phyloP scores from a whole-genome alignment of 2,797 vertebrate species.

The Euthynnus affinis region DNA sequence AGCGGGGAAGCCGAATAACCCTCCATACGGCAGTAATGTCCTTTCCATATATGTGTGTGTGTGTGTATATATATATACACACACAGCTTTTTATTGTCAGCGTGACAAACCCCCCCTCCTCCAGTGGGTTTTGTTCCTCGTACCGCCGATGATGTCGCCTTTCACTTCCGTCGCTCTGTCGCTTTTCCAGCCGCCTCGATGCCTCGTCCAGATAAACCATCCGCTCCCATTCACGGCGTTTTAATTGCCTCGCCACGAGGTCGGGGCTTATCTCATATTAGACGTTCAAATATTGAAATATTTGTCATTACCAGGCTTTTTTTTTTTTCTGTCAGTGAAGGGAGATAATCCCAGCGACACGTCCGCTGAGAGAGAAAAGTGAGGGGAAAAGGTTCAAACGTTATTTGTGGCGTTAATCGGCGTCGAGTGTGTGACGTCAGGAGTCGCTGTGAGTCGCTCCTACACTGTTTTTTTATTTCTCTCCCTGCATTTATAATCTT shows the following conservation, averaged over 20 bases:
- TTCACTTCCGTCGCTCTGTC: slow-evolving; percentile 14
- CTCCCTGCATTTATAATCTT: too few species aligned
- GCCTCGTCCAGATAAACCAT: slow-evolving; percentile 47
- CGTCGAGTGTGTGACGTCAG: too few species aligned
- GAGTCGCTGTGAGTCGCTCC: too few species aligned
- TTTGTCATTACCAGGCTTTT: slow-evolving; percentile 49
- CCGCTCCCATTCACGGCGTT: slow-evolving; percentile 34
- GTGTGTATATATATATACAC: not conserved
- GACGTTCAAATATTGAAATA: slow-evolving; percentile 60
- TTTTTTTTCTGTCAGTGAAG: slow-evolving; percentile 12
- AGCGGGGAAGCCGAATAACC: slow-evolving; percentile 40
- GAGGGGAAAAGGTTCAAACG: too few species aligned
- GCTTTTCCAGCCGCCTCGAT: slow-evolving; percentile 30
- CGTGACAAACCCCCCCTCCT: slow-evolving; percentile 6
- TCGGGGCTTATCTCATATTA: slow-evolving; percentile 60
- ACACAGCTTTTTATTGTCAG: slow-evolving; percentile 21
- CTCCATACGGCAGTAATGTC: slow-evolving; percentile 21
- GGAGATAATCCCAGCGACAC: slow-evolving; percentile 22
- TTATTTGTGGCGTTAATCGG: too few species aligned
- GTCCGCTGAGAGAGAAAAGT: not conserved
- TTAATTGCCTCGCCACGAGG: slow-evolving; percentile 63
- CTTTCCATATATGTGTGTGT: too few species aligned
- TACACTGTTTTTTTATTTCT: too few species aligned
- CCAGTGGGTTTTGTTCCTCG: slow-evolving; percentile 26
- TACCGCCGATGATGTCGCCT: slow-evolving; percentile 38